Evolutionary conservation across 2,888 invertebrate species (phyloP), one percentile per base, ranked within the genome.

Genomic region (Doris montereyensis): DNA sequence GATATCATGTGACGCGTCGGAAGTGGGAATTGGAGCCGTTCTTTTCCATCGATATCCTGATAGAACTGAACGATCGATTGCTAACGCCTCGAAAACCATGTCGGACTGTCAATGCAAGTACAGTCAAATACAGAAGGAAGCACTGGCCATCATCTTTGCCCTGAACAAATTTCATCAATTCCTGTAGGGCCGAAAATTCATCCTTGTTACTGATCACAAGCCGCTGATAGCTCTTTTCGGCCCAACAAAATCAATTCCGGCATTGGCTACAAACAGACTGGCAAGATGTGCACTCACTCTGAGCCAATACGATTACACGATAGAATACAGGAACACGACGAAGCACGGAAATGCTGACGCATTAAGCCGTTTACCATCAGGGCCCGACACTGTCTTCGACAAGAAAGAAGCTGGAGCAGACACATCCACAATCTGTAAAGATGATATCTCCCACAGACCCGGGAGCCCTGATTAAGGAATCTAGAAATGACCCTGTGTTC

Each of bases 1-100:
- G 26, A 60, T 82, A 26, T 76, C 82, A 26, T 83, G 83, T 30
- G 80, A 83, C n/a, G 82, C 82, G 17, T 82, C 82, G 28, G 35
- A 76, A 1, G 82, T 82, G 35, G 82, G 78, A 41, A 28, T 83
- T 13, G 81, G 83, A 32, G 80, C 75, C 21, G 81, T 83, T 8
- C 68, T 83, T 58, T 79, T 82, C 62, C 81, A 83, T 60, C 35
- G 78, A 13, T 78, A 71, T 41, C 77, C 65, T 17, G 81, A 82
- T 65, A 75, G 81, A 8, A 70, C 52, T 34, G 79, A 82, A 68
- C 62, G 79, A 71, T 76, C 78, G 30, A 79, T 82, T 24, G 41
- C 65, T 41, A 67, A 76, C 68, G 79, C 35, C 5, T 82, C 82
- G 26, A 81, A 76, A 34, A 82, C 76, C 26, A 58, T 79, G 17